A percentile compares a stretch with the other conserved stretches of the same genome.
Conservation (phyloP, 2,888 invertebrate species). For the Alcis repandata region DNA sequence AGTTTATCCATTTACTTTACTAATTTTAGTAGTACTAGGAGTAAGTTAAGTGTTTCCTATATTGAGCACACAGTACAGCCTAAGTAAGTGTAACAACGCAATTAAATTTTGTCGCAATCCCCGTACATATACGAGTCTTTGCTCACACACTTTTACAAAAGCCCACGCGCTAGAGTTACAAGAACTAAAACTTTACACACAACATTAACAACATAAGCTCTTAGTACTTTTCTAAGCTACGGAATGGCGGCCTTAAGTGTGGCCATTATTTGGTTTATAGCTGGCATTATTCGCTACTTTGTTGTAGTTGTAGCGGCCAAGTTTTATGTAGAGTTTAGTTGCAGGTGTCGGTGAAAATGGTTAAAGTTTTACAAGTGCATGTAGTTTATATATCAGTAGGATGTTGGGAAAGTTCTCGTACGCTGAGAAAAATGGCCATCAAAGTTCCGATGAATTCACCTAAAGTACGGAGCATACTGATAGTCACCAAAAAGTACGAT, state of each 20-base stretch:
- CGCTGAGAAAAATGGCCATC: no score
- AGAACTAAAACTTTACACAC: conserved; percentile 8
- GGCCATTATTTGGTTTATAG: conserved; percentile 44
- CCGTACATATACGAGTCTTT: no score
- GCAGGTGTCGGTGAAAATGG: conserved; percentile 27
- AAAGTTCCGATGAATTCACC: no score
- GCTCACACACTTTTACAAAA: no score
- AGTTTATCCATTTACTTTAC: no score
- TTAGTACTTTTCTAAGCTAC: conserved; percentile 23
- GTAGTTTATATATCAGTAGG: conserved; percentile 28
- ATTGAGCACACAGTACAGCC: no score
- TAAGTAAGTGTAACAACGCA: no score
- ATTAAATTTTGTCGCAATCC: no score
- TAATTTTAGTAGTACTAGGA: no score
- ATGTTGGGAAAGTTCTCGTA: neutral
- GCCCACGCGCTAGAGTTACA: neutral
- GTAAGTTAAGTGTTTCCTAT: no score
- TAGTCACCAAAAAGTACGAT: no score
- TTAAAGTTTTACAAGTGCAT: conserved; percentile 21
- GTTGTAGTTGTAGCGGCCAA: conserved; percentile 35
- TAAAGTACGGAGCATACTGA: no score
- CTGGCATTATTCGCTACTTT: conserved; percentile 44
- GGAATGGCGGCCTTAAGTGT: conserved; percentile 30
- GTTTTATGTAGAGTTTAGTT: conserved; percentile 27
- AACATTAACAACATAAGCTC: conserved; percentile 3